Percentiles rank a stretch among this genome's conserved stretches.
Conservation (phyloP, 2,113 vertebrate genomes). For the Poeciliopsis retropinna region DNA sequence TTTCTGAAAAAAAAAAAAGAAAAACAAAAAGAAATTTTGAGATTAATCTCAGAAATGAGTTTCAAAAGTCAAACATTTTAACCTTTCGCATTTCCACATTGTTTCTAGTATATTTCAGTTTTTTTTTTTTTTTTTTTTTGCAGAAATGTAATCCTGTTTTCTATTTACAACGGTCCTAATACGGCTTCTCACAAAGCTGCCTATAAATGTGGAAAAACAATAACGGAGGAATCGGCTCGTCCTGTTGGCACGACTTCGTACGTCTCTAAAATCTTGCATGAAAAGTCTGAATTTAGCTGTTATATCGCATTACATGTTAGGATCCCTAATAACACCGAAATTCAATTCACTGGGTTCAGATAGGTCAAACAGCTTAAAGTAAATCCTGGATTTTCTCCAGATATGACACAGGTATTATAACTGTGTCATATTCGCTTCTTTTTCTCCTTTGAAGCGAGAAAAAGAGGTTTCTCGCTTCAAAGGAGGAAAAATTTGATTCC, state of each 20-base stretch:
- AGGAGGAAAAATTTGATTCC: neutral
- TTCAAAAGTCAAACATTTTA: too few species aligned
- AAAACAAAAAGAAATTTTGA: too few species aligned
- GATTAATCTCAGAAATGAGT: too few species aligned
- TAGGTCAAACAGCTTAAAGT: conserved; percentile 24
- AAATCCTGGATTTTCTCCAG: conserved; percentile 37
- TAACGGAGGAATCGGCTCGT: conserved; percentile 31
- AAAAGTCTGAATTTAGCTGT: conserved; percentile 21
- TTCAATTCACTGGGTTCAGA: conserved; percentile 30
- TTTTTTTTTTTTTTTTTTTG: too few species aligned
- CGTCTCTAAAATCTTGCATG: conserved; percentile 12
- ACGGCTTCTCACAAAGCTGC: conserved; percentile 45
- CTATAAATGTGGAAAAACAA: conserved; percentile 27
- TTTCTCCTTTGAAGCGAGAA: too few species aligned
- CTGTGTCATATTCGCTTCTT: too few species aligned
- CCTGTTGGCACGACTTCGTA: conserved; percentile 1
- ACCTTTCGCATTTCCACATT: too few species aligned
- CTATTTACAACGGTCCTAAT: neutral
- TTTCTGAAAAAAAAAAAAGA: too few species aligned
- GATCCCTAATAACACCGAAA: conserved; percentile 35
- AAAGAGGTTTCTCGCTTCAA: conserved; percentile 23
- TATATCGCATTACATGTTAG: conserved; percentile 30
- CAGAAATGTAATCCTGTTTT: conserved; percentile 34
- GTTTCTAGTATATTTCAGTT: too few species aligned
- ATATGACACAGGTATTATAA: conserved; percentile 36